Base-by-base conservation (phyloP, 2,888 invertebrate genomes). In the Eristalis intricaria region DNA sequence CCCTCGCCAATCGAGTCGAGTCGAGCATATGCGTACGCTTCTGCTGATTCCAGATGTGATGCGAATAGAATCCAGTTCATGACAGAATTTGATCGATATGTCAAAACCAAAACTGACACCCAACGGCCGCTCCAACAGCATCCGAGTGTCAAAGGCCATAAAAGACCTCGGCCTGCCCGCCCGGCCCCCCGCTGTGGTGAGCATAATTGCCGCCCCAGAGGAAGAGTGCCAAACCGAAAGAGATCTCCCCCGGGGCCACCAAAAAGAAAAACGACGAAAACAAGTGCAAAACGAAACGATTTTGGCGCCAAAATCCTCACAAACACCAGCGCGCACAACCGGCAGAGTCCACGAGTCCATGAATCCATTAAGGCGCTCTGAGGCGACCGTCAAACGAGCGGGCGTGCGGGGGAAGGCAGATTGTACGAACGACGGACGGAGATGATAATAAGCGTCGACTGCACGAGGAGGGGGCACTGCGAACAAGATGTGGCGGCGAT, bases 301-400 rank as follows among this genome's bases (percentile, higher is more conserved):
- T 87, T 87, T 84, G 87, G 87, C 87, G 87, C 87, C 87, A 87
- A 87, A 87, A 87, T 73, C 84, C 61, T 3, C 43, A 87, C 84
- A 71, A 84, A 84, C 68, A 84, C 84, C 56, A 64, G 3, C 29
- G 61, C 11, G 22, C 15, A 38, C 60, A 15, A 5, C 26, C 50
- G n/a, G 19, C 50, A 50, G 19, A 50, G 13, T 11, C 35, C 8
- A 8, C 29, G 29, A 29, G 29, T 29, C 29, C 29, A 5, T 4
- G 8, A 13, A 10, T 60, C 60, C 60, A 60, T 60, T 60, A 60
- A 60, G 60, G 60, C 60, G 11, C 4, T 60, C 23, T 13, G 60
- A 13, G 26, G 23, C 60, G 60, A 60, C 13, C 60, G 26, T 23
- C 60, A 60, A 26, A 13, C 7, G n/a, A 35, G 22, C 26, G 26